A percentile compares a stretch with the other conserved stretches of the same genome.
Evolutionary conservation across 30 jellyfish, hydroid and myxozoan genomes (phyloP).

Genomic region (Hydractinia symbiolongicarpus): DNA sequence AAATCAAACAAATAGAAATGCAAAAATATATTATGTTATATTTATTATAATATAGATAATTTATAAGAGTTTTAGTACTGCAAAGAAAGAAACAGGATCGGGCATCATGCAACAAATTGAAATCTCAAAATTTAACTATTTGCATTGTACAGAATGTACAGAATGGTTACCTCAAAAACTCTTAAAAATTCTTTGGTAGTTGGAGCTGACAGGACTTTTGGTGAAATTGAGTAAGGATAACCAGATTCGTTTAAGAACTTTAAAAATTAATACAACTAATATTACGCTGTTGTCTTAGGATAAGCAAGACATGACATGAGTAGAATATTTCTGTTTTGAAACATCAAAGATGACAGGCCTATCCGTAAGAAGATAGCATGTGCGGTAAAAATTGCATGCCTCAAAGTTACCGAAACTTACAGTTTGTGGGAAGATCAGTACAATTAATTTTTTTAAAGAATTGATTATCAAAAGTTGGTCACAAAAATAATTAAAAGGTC

Average conservation of each 20-base stretch:
- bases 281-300: neutral
- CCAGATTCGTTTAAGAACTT: conserved; percentile 59
- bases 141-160: neutral
- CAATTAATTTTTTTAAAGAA: too few relatives aligned
- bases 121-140: too few relatives aligned
- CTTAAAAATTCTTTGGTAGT: conserved; percentile 68
- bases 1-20: neutral
- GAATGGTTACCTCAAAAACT: conserved; percentile 57
- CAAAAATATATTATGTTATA: neutral
- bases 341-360: neutral
- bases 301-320: neutral
- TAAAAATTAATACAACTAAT: conserved; percentile 10
- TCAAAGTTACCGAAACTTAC: too few relatives aligned
- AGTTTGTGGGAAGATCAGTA: too few relatives aligned
- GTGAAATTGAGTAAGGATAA: conserved; percentile 54
- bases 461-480: too few relatives aligned
- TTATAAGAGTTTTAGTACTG: neutral
- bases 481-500: too few relatives aligned
- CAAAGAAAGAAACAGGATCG: neutral
- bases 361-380: neutral
- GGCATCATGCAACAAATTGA: too few relatives aligned
- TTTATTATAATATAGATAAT: neutral
- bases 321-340: neutral
- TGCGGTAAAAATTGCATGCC: too few relatives aligned
- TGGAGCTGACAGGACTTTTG: conserved; percentile 64